Conservation (phyloP, 2,888 invertebrate genomes). For the Plebejus anna region DNA sequence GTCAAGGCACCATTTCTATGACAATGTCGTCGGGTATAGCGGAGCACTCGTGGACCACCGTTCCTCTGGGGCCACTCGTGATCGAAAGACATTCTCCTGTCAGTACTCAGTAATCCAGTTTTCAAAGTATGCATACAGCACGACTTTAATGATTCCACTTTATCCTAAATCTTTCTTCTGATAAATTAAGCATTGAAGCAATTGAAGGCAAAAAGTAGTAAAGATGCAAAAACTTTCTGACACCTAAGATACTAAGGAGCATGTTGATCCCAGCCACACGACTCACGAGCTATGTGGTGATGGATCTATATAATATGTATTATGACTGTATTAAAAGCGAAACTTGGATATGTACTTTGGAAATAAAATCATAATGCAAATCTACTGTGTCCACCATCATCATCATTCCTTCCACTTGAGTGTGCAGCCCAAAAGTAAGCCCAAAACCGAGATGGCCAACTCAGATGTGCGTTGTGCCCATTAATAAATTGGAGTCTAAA, state of each 20-base stretch:
- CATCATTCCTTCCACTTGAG: neutral
- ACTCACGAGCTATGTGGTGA: neutral
- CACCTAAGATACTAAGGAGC: neutral
- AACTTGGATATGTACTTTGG: neutral
- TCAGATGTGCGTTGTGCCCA: neutral
- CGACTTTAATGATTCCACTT: neutral
- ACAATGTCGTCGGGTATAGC: neutral
- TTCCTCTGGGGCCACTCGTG: neutral
- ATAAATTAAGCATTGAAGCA: neutral
- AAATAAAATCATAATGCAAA: neutral
- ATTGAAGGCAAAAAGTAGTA: neutral
- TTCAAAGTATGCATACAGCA: neutral
- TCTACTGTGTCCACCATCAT: neutral
- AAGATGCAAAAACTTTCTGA: neutral
- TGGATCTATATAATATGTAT: neutral
- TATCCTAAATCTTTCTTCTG: neutral
- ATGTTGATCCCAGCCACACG: neutral
- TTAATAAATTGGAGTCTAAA: neutral
- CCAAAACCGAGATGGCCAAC: neutral
- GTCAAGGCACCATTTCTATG: constrained; percentile 9
- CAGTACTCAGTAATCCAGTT: neutral
- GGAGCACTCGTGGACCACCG: neutral
- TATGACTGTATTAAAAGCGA: neutral
- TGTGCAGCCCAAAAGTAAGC: neutral
- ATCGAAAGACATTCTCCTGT: too few relatives aligned